Evolutionary conservation across 2,113 vertebrate genomes (phyloP), one percentile per base, ranked within the genome.

Genomic region (Octodon degus): DNA sequence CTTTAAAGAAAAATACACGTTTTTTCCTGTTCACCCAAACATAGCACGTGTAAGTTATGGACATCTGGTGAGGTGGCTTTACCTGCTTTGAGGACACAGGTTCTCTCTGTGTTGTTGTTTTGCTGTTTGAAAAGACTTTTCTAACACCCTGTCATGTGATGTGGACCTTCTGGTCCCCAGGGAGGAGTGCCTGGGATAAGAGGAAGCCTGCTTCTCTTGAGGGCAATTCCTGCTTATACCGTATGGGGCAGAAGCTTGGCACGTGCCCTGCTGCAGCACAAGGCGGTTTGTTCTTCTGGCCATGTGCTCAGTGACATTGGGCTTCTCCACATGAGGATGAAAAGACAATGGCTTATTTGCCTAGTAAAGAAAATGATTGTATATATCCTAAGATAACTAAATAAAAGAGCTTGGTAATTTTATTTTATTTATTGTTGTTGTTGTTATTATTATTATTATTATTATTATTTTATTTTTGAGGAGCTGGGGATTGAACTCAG

Each of bases 281-380:
- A 84, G 68, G 82, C 68, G 32, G 6, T 16, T 34, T 65, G 25
- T 50, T 47, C n/a, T 63, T 30, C 12, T 20, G 11, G 60, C 72
- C 62, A 19, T 1, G 9, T 53, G 32, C 63, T 62, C 25, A 37
- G 63, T 27, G 74, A 0, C 30, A 12, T 55, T 62, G 55, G 58
- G 55, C 24, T 76, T 94, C 72, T 86, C 65, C 53, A 50, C 55
- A 25, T 14, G 12, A 81, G 50, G 17, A 2, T 55, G 40, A 72
- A 70, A 76, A 53, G 43, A 86, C 7, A 4, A 12, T 7, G 43
- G 25, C 19, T 7, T n/a, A 81, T 53, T 80, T 58, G 25, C 58
- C 40, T 86, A 37, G n/a, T 89, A 27, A 79, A 25, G 77, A 89
- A 92, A 11, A 17, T 82, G 34, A 55, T 82, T 86, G 79, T 63